These are phyloP conservation scores for Crotalus adamanteus DNA, from an alignment of 2,797 vertebrate species.

Conservation along the genomic window DNA sequence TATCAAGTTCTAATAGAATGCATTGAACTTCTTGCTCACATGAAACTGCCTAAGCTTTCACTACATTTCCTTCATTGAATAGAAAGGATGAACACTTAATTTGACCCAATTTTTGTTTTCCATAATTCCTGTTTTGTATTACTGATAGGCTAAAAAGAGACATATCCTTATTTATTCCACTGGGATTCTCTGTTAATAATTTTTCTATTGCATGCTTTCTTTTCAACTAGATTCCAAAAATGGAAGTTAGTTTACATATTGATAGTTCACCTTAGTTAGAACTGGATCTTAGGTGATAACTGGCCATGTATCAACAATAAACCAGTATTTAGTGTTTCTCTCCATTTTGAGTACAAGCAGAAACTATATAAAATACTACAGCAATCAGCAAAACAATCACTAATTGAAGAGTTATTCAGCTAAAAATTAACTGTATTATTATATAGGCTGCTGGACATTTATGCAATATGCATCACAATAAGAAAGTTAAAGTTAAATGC, in stretches of 20 bases:
- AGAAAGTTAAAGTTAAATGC: not conserved
- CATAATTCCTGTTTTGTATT: not conserved
- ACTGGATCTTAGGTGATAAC: not conserved
- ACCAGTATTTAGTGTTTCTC: not conserved
- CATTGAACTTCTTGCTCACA: not conserved
- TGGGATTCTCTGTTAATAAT: not conserved
- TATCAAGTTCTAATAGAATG: not conserved
- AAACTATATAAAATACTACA: not conserved
- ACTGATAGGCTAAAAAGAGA: not conserved
- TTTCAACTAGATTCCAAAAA: not conserved
- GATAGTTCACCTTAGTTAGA: not conserved
- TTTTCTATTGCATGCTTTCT: not conserved
- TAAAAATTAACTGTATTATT: not conserved
- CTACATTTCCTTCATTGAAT: not conserved
- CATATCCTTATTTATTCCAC: not conserved
- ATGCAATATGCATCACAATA: not conserved
- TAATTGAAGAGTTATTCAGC: not conserved
- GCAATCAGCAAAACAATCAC: not conserved
- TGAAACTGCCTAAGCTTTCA: not conserved
- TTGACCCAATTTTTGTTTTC: not conserved
- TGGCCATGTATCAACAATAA: not conserved
- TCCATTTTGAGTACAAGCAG: not conserved
- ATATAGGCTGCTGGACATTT: not conserved
- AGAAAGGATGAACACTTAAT: not conserved
- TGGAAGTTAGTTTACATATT: not conserved